Percentiles rank a stretch among this genome's conserved stretches.
phyloP scores from a whole-genome alignment of 1,140 invertebrate genomes.

The Zaprionus tsacasi region DNA sequence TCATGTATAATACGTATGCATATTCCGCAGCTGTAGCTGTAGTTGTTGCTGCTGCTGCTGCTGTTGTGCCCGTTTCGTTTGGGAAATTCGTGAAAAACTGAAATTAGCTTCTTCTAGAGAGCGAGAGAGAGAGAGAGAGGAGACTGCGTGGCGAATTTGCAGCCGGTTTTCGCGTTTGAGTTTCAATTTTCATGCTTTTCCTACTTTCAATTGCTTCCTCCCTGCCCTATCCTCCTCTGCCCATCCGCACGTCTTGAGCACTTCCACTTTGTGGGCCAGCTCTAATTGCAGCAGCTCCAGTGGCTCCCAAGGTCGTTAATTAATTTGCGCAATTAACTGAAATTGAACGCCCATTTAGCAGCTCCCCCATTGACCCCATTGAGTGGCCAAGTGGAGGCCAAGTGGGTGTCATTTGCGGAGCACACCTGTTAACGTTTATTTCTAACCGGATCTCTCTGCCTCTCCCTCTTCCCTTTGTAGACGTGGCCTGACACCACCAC shows the following conservation, averaged over 20 bases:
- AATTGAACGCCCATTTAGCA: conserved; percentile 74
- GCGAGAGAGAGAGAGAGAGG: neutral
- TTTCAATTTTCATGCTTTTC: conserved; percentile 22
- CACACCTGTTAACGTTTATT: neutral
- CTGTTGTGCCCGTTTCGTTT: conserved; percentile 71
- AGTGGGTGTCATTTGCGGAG: conserved; percentile 3
- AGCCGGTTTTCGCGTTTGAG: conserved; percentile 42
- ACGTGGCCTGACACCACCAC: conserved; percentile 97
- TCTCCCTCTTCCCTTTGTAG: conserved; percentile 86
- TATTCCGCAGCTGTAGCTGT: conserved; percentile 1
- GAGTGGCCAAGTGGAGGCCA: conserved; percentile 21
- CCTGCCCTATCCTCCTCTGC: neutral
- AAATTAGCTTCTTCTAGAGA: conserved; percentile 63
- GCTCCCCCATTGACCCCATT: conserved; percentile 50
- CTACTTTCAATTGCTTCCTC: neutral
- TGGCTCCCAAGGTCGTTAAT: conserved; percentile 66
- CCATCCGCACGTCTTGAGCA: conserved; percentile 22
- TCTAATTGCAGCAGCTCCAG: conserved; percentile 56
- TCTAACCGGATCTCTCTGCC: neutral
- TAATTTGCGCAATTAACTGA: conserved; percentile 77
- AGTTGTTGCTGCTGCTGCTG: neutral
- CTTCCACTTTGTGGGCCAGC: conserved; percentile 14
- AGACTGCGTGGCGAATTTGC: conserved; percentile 56
- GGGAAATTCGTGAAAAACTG: conserved; percentile 77
- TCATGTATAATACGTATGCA: conserved; percentile 44